Percentiles rank a stretch among this genome's conserved stretches.
phyloP scores from a whole-genome alignment of 2,888 invertebrate species.

The Gastracanthus pulcherrimus region DNA sequence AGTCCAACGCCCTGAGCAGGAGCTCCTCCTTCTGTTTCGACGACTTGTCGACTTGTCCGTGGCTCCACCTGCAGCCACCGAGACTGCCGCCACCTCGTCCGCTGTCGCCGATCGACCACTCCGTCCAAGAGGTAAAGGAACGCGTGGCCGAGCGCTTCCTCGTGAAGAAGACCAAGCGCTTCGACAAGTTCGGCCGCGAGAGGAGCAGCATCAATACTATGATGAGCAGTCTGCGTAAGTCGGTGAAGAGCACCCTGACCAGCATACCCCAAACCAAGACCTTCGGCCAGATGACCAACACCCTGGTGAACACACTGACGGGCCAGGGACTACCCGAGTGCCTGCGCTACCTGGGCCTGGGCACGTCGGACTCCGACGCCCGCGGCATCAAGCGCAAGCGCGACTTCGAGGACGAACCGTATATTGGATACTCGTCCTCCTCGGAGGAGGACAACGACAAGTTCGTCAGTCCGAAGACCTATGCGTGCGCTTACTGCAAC shows the following conservation, averaged over 20 bases:
- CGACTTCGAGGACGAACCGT: neutral
- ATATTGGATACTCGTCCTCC: too few relatives aligned
- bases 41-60: too few relatives aligned
- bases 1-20: too few relatives aligned
- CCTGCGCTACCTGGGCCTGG: neutral
- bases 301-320: neutral
- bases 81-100: too few relatives aligned
- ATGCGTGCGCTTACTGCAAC: neutral
- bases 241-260: neutral
- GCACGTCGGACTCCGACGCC: too few relatives aligned
- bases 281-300: neutral
- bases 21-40: too few relatives aligned
- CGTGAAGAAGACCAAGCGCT: neutral
- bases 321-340: neutral
- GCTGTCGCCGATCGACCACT: too few relatives aligned
- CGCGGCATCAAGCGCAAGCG: neutral
- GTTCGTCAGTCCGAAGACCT: neutral
- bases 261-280: neutral
- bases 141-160: neutral
- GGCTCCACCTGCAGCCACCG: too few relatives aligned
- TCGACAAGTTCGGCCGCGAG: neutral
- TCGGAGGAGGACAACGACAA: neutral
- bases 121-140: neutral
- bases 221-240: neutral
- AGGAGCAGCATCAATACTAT: neutral